Base-by-base conservation (phyloP, 2,797 vertebrate species). In the Rhadinocentrus ornatus region DNA sequence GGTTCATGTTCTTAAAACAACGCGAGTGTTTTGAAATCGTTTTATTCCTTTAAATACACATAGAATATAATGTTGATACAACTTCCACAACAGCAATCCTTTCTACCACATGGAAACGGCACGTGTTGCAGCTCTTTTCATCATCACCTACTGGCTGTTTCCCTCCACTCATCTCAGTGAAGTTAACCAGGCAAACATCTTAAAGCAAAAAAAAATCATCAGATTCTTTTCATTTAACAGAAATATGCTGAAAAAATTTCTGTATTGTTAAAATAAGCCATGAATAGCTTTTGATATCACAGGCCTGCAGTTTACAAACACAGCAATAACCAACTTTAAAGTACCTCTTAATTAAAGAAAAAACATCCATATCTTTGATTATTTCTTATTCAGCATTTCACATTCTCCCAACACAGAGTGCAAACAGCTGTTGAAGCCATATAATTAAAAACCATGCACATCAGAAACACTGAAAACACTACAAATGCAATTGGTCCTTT, bases 21-120 rank as follows among this genome's bases (percentile, higher is more conserved):
- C 4, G 22, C 1, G 7, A 2, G 8, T 24, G 37, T 10, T 71
- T 82, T 81, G 7, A 71, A 83, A 60, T 62, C 0, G 18, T 62
- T 90, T 88, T 86, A 83, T 86, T 90, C 73, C 24, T 77, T 85
- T 79, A 75, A 83, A 85, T 80, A 76, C 83, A 82, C 24, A 54
- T 37, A 75, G 59, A 31, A 75, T 71, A 78, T 20, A 65, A 67
- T 64, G 80, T 12, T 15, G 15, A 73, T 63, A 75, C 59, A 75
- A 53, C 39, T 72, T 77, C 32, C 50, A 71, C 31, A 62, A 65
- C n/a, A 55, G 24, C 31, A 70, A 62, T 57, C 4, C 39, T 63
- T 54, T 69, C 48, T 63, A 54, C 20, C 69, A 62, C 31, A 6
- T 31, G 7, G 66, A 35, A 41, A 31, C 13, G 32, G 34, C n/a